These are phyloP conservation scores for Myopa tessellatipennis DNA, from an alignment of 2,888 invertebrate genomes.

Conservation along the genomic window DNA sequence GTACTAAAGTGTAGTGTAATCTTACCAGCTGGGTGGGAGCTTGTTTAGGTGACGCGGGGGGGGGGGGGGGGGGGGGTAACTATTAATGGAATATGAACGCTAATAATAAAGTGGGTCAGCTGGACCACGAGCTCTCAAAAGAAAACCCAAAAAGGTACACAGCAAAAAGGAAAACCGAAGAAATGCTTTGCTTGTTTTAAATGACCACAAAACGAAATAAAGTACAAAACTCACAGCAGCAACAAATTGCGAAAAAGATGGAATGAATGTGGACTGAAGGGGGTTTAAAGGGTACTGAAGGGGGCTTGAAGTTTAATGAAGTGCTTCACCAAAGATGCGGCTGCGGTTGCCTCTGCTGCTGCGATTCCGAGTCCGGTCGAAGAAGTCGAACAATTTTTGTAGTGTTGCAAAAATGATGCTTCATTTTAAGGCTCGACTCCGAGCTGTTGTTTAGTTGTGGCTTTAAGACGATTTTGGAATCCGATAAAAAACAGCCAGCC, in stretches of 20 bases:
- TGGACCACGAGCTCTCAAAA: conserved; percentile 36
- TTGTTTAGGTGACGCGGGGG: too few relatives aligned
- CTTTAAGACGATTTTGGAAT: conserved; percentile 15
- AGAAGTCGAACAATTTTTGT: neutral
- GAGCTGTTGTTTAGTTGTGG: neutral
- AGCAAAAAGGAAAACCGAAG: conserved; percentile 23
- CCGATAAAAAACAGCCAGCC: neutral
- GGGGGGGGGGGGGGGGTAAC: neutral
- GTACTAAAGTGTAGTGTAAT: neutral
- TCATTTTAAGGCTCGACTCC: conserved; percentile 12
- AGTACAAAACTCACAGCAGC: neutral
- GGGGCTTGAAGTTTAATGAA: neutral
- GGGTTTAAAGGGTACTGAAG: neutral
- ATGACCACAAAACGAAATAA: neutral
- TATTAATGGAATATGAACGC: conserved; percentile 18
- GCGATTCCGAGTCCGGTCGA: too few relatives aligned
- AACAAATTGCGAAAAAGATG: neutral
- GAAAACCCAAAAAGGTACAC: conserved; percentile 9
- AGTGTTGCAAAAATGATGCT: neutral
- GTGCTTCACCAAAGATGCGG: neutral
- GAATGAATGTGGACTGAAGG: neutral
- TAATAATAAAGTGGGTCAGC: conserved; percentile 41
- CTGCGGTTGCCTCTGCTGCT: too few relatives aligned
- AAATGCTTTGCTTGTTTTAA: conserved; percentile 1
- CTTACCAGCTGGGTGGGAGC: too few relatives aligned